Conservation (phyloP, 2,888 invertebrate genomes). For the Metalampra italica region DNA sequence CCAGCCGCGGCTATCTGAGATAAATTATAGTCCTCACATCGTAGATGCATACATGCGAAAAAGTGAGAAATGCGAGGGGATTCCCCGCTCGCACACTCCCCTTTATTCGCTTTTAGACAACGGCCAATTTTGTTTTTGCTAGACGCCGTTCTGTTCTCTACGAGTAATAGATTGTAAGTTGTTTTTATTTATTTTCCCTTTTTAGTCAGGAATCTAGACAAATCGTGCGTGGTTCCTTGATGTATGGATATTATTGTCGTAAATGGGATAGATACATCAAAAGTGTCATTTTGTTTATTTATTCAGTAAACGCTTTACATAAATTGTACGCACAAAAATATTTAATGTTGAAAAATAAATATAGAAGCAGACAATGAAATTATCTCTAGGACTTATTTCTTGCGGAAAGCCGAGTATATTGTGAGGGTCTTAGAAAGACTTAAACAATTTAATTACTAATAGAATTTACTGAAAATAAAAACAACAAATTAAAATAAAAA, state of each 20-base stretch:
- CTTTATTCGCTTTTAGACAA: conserved; percentile 16
- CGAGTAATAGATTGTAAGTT: conserved; percentile 3
- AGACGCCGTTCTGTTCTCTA: not conserved
- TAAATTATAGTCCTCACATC: conserved; percentile 57
- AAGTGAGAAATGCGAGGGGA: conserved; percentile 44
- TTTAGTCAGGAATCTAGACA: not conserved
- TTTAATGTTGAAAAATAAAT: too few species aligned
- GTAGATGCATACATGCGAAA: conserved; percentile 53
- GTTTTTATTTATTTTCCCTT: conserved; percentile 2
- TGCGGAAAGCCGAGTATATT: too few species aligned
- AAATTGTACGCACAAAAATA: too few species aligned
- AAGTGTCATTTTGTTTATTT: too few species aligned
- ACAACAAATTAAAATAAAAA: too few species aligned
- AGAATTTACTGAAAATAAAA: too few species aligned
- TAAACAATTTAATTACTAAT: too few species aligned
- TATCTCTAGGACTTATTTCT: too few species aligned
- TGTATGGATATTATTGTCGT: not conserved
- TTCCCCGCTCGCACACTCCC: conserved; percentile 18
- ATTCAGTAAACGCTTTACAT: too few species aligned
- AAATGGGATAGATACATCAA: too few species aligned
- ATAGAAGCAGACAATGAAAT: too few species aligned
- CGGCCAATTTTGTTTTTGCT: conserved; percentile 1
- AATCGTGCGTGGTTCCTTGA: not conserved
- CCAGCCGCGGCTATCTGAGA: conserved; percentile 57
- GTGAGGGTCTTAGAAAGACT: too few species aligned